These are phyloP conservation scores for Trichomycterus rosablanca DNA, from an alignment of 2,113 vertebrate genomes.

Conservation along the genomic window DNA sequence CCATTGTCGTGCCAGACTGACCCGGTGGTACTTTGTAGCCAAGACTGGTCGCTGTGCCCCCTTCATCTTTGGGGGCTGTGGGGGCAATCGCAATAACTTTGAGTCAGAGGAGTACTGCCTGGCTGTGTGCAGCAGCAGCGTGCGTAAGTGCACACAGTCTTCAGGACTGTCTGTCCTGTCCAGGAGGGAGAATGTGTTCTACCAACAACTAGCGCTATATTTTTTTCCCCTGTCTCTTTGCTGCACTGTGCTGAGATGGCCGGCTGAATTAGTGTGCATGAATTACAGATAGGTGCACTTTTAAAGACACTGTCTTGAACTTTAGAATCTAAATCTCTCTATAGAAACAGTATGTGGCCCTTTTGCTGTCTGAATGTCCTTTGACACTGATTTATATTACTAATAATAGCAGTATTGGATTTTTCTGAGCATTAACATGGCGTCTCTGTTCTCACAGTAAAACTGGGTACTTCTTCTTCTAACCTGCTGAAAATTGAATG, in stretches of 20 bases:
- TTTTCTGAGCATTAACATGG: too few relatives aligned
- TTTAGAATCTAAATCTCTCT: conserved; percentile 19
- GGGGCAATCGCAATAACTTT: conserved; percentile 99
- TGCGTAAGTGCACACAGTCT: conserved; percentile 79
- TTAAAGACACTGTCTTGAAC: not conserved
- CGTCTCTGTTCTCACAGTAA: not conserved
- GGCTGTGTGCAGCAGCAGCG: conserved; percentile 94
- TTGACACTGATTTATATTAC: too few relatives aligned
- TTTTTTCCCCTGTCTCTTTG: conserved; percentile 18
- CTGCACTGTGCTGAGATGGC: conserved; percentile 18
- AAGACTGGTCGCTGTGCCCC: conserved; percentile 81
- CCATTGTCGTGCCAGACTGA: conserved; percentile 86
- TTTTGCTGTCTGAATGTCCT: not conserved
- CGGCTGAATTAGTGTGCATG: conserved; percentile 34
- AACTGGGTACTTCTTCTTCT: not conserved
- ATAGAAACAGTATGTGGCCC: not conserved
- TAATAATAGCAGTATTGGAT: too few relatives aligned
- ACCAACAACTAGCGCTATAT: conserved; percentile 31
- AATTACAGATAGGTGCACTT: conserved; percentile 25
- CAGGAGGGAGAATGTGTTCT: not conserved
- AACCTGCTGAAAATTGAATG: not conserved
- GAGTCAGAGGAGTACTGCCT: conserved; percentile 97
- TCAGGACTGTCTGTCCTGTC: conserved; percentile 35
- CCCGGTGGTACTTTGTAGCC: conserved; percentile 93
- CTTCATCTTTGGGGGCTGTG: conserved; percentile 97